Conservation (phyloP, 2,888 invertebrate genomes). For the Protophormia terraenovae region DNA sequence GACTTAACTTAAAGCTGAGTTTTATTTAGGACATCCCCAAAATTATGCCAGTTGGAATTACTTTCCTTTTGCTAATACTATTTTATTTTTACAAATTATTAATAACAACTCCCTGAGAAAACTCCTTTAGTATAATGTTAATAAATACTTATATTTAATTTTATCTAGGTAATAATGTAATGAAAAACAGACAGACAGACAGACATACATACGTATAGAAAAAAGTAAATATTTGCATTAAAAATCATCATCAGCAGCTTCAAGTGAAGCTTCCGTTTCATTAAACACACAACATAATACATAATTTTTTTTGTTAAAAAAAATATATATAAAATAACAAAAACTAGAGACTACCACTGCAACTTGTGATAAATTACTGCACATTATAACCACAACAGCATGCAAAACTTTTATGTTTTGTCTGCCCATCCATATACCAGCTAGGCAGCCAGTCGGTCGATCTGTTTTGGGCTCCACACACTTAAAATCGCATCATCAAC, state of each 20-base stretch:
- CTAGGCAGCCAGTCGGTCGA: constrained; percentile 37
- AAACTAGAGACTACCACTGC: background rate
- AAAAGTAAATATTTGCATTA: constrained; percentile 51
- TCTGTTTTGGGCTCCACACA: constrained; percentile 18
- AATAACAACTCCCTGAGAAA: background rate
- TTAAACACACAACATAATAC: constrained; percentile 35
- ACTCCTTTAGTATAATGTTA: background rate
- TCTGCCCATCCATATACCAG: constrained; percentile 23
- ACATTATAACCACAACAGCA: constrained; percentile 28
- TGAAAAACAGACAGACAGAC: background rate
- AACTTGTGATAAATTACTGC: constrained; percentile 41
- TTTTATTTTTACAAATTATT: background rate
- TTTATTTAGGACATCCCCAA: too few species aligned
- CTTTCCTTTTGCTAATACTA: too few species aligned
- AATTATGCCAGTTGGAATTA: too few species aligned
- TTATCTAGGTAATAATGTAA: background rate
- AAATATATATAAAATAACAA: too few species aligned
- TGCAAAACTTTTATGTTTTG: constrained; percentile 1
- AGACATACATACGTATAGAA: background rate
- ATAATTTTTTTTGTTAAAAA: too few species aligned
- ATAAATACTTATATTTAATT: background rate
- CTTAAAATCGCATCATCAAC: constrained; percentile 11
- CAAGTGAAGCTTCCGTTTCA: constrained; percentile 59
- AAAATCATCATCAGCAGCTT: constrained; percentile 41
- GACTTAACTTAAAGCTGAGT: too few species aligned